Percentiles rank a stretch among this genome's conserved stretches.
These are phyloP conservation scores for Anthophora plumipes DNA, from an alignment of 2,888 invertebrate genomes.

Conservation along the genomic window DNA sequence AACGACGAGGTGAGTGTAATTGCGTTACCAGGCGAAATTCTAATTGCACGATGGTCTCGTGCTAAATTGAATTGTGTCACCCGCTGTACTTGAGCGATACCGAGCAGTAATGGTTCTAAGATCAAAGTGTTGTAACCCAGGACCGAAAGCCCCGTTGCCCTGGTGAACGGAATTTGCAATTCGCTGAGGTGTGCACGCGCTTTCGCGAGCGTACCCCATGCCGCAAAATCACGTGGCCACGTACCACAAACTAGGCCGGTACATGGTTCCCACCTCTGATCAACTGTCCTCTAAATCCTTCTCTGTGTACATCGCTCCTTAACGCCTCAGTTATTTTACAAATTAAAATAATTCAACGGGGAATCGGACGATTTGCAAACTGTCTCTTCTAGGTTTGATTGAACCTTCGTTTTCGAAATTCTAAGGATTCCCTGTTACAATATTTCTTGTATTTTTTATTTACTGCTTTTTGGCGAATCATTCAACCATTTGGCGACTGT, in stretches of 20 bases:
- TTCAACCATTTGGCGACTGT: no score
- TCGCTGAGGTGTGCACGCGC: constrained; percentile 13
- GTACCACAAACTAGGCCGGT: not conserved
- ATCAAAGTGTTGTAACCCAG: constrained; percentile 36
- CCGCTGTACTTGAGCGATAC: constrained; percentile 8
- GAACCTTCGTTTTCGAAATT: no score
- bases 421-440: no score
- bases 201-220: no score
- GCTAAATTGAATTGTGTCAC: constrained; percentile 32
- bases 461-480: no score
- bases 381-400: not conserved
- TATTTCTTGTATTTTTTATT: no score
- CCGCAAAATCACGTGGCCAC: constrained; percentile 16
- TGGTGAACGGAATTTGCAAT: constrained; percentile 18
- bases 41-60: constrained; percentile 18
- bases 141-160: not conserved
- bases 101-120: constrained; percentile 22
- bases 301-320: not conserved
- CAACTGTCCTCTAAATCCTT: not conserved
- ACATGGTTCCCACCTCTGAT: not conserved
- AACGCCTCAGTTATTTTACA: not conserved
- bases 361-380: not conserved
- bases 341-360: not conserved
- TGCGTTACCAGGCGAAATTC: constrained; percentile 21
- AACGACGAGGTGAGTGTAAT: not conserved